These are phyloP conservation scores for Microcebus jonahi DNA, from an alignment of 2,113 vertebrate species.

Conservation along the genomic window DNA sequence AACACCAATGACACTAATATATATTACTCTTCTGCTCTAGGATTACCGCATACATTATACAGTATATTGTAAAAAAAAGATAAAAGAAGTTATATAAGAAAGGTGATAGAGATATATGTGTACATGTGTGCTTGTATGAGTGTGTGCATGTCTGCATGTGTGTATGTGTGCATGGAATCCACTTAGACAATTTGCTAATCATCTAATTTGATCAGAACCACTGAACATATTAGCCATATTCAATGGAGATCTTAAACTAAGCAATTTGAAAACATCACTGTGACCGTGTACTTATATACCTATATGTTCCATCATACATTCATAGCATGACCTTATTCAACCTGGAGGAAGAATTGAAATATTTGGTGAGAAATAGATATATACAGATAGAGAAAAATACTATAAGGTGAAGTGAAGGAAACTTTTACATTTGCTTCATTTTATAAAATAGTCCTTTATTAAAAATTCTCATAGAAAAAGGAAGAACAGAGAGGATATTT, in stretches of 20 bases:
- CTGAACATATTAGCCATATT: background rate
- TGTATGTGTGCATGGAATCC: background rate
- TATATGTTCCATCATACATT: background rate
- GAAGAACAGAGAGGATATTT: conserved; percentile 17
- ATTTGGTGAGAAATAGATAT: background rate
- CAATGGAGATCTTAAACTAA: background rate
- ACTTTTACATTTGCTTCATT: background rate
- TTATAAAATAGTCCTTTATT: background rate
- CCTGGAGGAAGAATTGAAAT: background rate
- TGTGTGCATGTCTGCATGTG: background rate
- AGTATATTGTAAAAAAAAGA: background rate
- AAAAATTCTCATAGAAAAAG: background rate
- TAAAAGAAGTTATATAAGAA: background rate
- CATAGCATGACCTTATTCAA: background rate
- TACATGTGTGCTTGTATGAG: accelerated
- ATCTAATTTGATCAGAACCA: background rate
- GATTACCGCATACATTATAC: background rate
- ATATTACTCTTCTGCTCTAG: background rate
- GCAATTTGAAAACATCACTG: background rate
- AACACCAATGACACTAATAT: background rate
- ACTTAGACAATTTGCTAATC: background rate
- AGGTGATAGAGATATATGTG: background rate
- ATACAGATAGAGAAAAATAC: background rate
- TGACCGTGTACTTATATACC: background rate
- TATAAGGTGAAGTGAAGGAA: background rate